A percentile compares a stretch with the other conserved stretches of the same genome.
Evolutionary conservation across 2,113 vertebrate species (phyloP).

Genomic region (Fukomys damarensis): DNA sequence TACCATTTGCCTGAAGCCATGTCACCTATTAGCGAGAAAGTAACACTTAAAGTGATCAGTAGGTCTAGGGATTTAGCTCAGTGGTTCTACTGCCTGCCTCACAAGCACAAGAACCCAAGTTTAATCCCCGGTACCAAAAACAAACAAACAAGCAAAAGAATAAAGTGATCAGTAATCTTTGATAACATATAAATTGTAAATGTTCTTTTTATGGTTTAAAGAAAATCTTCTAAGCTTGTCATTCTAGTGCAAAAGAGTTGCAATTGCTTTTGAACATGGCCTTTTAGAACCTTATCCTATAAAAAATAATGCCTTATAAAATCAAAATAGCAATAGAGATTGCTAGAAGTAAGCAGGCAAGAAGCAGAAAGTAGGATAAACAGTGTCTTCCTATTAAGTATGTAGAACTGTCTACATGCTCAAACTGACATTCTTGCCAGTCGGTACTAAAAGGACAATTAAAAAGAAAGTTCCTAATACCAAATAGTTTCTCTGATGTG

Average conservation of each 20-base stretch:
- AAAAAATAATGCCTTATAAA: constrained; percentile 37
- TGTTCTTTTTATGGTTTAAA: not conserved
- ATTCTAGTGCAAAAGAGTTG: not conserved
- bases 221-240: not conserved
- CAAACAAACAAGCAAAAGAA: no score
- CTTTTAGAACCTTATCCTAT: constrained; percentile 13
- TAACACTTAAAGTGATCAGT: not conserved
- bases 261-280: not conserved
- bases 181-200: not conserved
- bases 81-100: no score
- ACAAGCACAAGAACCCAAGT: no score
- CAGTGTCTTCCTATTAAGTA: not conserved
- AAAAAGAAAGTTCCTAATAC: no score
- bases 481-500: no score
- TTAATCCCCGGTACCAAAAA: no score
- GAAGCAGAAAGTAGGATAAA: not conserved
- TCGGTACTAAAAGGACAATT: not conserved
- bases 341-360: not conserved
- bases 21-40: not conserved
- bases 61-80: no score
- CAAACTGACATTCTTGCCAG: not conserved
- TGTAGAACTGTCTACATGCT: not conserved
- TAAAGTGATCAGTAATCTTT: no score
- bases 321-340: not conserved
- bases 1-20: not conserved